Percentiles rank a stretch among this genome's conserved stretches.
phyloP scores from a whole-genome alignment of 1,140 invertebrate species.

The Drosophila sp. region DNA sequence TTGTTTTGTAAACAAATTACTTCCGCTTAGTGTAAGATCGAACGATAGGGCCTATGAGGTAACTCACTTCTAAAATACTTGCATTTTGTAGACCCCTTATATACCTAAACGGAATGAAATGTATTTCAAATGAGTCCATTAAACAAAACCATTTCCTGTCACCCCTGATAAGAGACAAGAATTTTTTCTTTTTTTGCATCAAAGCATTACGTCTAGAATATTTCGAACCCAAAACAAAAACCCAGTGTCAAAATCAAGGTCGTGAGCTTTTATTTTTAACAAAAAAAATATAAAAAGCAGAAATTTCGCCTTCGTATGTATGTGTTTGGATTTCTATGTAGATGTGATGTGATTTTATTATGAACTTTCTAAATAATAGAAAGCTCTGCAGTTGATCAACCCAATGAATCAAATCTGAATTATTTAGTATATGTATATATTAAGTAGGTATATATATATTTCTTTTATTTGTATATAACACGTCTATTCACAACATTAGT shows the following conservation, averaged over 20 bases:
- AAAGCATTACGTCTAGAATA: conserved; percentile 17
- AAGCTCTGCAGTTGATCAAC: conserved; percentile 35
- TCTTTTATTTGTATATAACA: conserved; percentile 33
- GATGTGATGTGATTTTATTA: conserved; percentile 13
- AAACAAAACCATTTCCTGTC: conserved; percentile 37
- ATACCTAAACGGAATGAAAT: conserved; percentile 14
- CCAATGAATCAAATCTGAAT: conserved; percentile 44
- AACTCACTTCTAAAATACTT: conserved; percentile 7
- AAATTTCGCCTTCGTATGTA: conserved; percentile 18
- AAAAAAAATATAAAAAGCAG: background rate
- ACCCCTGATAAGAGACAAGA: conserved; percentile 33
- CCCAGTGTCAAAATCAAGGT: conserved; percentile 57
- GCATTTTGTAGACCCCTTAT: conserved; percentile 24
- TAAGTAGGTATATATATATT: conserved; percentile 38
- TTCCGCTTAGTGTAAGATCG: conserved; percentile 10
- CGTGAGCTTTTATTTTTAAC: conserved; percentile 21
- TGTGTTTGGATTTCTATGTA: conserved; percentile 18
- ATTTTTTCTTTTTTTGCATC: conserved; percentile 17
- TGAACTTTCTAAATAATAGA: conserved; percentile 67
- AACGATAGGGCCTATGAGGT: conserved; percentile 3
- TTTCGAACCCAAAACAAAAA: background rate
- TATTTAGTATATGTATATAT: conserved; percentile 22
- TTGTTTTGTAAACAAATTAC: conserved; percentile 12
- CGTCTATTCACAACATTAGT: conserved; percentile 31
- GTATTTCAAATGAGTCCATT: conserved; percentile 2